phyloP scores from a whole-genome alignment of 2,888 invertebrate genomes.

The Drosophila monieri region DNA sequence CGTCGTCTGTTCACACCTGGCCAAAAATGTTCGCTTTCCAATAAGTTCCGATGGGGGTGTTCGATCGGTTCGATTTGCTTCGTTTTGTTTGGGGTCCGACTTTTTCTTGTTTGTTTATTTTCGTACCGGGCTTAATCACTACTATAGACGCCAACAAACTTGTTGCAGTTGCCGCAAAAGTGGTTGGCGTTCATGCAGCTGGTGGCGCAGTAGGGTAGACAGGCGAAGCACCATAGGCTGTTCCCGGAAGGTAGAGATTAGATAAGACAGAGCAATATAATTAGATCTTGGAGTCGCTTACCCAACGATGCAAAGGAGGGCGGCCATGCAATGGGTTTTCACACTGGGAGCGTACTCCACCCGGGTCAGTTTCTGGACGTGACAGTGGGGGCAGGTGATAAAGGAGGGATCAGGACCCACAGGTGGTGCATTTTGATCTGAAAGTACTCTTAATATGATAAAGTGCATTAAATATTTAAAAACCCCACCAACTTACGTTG shows the following conservation, averaged over 20 bases:
- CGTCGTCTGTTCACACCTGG: slow-evolving; percentile 37
- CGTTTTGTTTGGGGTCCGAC: slow-evolving; percentile 7
- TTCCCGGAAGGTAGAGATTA: slow-evolving; percentile 45
- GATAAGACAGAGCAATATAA: slow-evolving; percentile 25
- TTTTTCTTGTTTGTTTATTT: slow-evolving; percentile 32
- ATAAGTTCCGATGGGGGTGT: slow-evolving; percentile 5
- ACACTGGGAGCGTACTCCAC: slow-evolving; percentile 80
- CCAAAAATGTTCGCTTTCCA: slow-evolving; percentile 40
- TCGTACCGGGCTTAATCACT: slow-evolving; percentile 35
- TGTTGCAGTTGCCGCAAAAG: slow-evolving; percentile 86
- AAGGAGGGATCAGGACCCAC: slow-evolving; percentile 79
- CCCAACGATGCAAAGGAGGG: slow-evolving; percentile 80
- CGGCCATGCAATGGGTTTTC: slow-evolving; percentile 81
- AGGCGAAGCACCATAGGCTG: slow-evolving; percentile 85
- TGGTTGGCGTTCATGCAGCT: slow-evolving; percentile 86
- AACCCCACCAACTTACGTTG: slow-evolving; percentile 72
- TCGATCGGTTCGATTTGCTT: slow-evolving; percentile 33
- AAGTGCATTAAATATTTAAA: neutral
- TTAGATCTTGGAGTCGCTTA: slow-evolving; percentile 57
- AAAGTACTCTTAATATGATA: neutral
- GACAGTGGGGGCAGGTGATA: slow-evolving; percentile 80
- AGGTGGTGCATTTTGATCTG: slow-evolving; percentile 68
- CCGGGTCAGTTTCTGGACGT: slow-evolving; percentile 78
- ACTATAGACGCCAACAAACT: slow-evolving; percentile 85
- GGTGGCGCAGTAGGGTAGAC: slow-evolving; percentile 86